Percentiles rank a stretch among this genome's conserved stretches.
Conservation (phyloP, 2,888 invertebrate genomes). For the Drosophila ochracea region DNA sequence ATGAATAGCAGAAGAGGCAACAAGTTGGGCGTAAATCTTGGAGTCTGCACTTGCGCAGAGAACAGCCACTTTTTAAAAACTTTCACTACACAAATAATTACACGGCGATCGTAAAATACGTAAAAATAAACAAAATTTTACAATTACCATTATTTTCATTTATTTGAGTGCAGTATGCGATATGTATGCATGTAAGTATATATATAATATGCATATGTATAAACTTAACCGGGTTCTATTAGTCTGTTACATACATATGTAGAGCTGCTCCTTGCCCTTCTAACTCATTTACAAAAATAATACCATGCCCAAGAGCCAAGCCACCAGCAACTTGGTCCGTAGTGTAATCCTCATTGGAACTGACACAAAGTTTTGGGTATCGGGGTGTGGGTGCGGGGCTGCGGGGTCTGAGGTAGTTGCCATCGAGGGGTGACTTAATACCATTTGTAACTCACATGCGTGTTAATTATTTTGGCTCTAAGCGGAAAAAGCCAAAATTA, state of each 20-base stretch:
- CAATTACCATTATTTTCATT: background rate
- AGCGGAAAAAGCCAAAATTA: slow-evolving; percentile 54
- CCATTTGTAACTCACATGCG: slow-evolving; percentile 48
- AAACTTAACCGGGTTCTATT: background rate
- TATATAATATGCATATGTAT: background rate
- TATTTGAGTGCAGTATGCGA: background rate
- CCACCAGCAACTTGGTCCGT: slow-evolving; percentile 29
- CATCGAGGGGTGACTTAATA: slow-evolving; percentile 19
- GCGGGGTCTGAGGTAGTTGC: background rate
- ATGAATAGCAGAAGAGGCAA: background rate
- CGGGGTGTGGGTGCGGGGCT: background rate
- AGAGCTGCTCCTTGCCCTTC: background rate
- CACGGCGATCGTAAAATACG: background rate
- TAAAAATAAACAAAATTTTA: background rate
- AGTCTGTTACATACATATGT: background rate
- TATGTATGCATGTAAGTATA: background rate
- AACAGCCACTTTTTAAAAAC: background rate
- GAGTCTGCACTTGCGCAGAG: background rate
- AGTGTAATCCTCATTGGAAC: slow-evolving; percentile 20
- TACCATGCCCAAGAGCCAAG: slow-evolving; percentile 17
- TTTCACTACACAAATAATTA: background rate
- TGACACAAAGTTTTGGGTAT: background rate
- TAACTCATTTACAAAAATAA: slow-evolving; percentile 6
- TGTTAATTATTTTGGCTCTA: slow-evolving; percentile 58
- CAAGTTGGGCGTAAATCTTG: background rate